Base-by-base conservation (phyloP, 2,797 vertebrate genomes). In the Ispidina lecontei region DNA sequence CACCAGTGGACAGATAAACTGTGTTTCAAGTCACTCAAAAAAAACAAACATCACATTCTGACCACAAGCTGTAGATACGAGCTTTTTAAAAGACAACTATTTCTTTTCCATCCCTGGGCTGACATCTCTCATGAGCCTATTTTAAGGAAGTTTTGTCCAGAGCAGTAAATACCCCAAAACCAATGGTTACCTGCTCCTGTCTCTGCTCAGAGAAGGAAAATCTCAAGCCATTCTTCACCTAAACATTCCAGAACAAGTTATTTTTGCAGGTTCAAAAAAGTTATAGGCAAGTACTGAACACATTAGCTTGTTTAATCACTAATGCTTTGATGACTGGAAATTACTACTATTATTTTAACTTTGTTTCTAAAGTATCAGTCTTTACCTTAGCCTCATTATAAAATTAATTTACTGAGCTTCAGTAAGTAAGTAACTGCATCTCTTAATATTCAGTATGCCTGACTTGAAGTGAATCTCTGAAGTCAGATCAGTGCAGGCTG, bases 341-440 rank as follows among this genome's bases (percentile, higher is more conserved):
- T 65, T 43, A 56, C 14, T 18, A 43, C 3, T 10, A 64, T 22
- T 49, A 25, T 4, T 64, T 60, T 47, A 58, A 41, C 47, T 58
- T 62, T 16, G 10, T 8, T 92, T 76, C 26, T 15, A 2, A 82
- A 83, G 11, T 11, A 37, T 5, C 31, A 28, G 11, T 58, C 31
- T 60, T 80, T 41, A 58, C 17, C 21, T 49, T 37, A 49, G 41
- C 21, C 5, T 74, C 28, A 49, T 7, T 37, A 63, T 12, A 51
- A 77, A 83, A 79, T 35, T 19, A 33, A 37, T 12, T 29, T 22
- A 14, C 8, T 58, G 21, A 39, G 29, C 8, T 44, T 51, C 15
- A 43, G 5, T 28, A 10, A 44, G 22, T 12, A 21, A 0, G 0
- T 5, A 29, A 15, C 29, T n/a, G 17, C 1, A 0, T 7, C 18